A percentile compares a stretch with the other conserved stretches of the same genome.
phyloP scores from a whole-genome alignment of 1,140 invertebrate genomes.

The Drosophila ananassae region DNA sequence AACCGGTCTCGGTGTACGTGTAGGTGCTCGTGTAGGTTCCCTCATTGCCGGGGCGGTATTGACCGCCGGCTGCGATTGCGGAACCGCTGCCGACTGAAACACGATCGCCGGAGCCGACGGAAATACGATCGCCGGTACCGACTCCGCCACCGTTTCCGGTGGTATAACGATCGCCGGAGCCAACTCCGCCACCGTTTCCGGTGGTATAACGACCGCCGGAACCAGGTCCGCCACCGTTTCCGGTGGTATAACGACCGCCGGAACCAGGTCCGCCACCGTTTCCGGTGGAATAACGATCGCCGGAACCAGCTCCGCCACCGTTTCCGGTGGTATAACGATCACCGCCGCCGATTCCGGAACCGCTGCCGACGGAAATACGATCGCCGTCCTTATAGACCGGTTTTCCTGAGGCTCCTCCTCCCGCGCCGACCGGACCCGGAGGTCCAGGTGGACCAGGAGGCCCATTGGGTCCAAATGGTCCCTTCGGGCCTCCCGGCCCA shows the following conservation, averaged over 20 bases:
- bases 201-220: conserved; percentile 33
- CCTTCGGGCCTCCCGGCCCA: conserved; percentile 59
- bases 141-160: conserved; percentile 23
- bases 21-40: conserved; percentile 62
- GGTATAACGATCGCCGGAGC: conserved; percentile 22
- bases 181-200: conserved; percentile 34
- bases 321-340: conserved; percentile 31
- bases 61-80: conserved; percentile 33
- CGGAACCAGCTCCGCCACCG: conserved; percentile 29
- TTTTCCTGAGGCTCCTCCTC: conserved; percentile 77
- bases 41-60: conserved; percentile 38
- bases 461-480: conserved; percentile 62
- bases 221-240: conserved; percentile 30
- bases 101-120: conserved; percentile 20
- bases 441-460: conserved; percentile 73
- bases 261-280: conserved; percentile 31
- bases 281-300: conserved; percentile 28
- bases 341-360: conserved; percentile 48
- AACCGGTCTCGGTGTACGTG: conserved; percentile 69
- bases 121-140: conserved; percentile 40
- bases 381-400: conserved; percentile 67
- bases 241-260: conserved; percentile 27
- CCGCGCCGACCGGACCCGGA: conserved; percentile 59
- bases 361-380: conserved; percentile 49
- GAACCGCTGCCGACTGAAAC: conserved; percentile 22